Percentiles rank a stretch among this genome's conserved stretches.
These are phyloP conservation scores for Fistularia commersonii DNA, from an alignment of 2,797 vertebrate genomes.

Conservation along the genomic window DNA sequence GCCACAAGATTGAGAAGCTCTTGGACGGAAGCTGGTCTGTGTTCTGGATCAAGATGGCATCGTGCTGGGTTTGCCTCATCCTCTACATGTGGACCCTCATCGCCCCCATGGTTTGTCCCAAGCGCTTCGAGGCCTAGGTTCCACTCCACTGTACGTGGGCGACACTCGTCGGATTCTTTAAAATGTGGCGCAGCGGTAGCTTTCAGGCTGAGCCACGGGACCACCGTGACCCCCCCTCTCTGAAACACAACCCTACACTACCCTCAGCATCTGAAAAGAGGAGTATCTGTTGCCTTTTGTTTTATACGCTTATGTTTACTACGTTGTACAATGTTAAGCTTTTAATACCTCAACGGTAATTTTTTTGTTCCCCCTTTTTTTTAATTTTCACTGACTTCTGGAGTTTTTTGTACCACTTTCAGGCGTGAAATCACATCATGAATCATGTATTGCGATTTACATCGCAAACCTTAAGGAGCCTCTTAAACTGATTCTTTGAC, in stretches of 20 bases:
- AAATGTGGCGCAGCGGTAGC: conserved; percentile 21
- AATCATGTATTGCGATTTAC: conserved; percentile 15
- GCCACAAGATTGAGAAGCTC: conserved; percentile 88
- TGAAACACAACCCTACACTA: conserved; percentile 44
- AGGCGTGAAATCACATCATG: conserved; percentile 27
- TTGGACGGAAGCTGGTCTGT: conserved; percentile 89
- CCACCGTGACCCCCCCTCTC: conserved; percentile 25
- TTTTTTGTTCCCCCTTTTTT: conserved; percentile 33
- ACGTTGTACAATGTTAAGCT: conserved; percentile 52
- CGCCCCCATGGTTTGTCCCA: conserved; percentile 87
- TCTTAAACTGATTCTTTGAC: conserved; percentile 9
- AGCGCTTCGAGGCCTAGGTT: conserved; percentile 84
- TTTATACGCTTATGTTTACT: conserved; percentile 47
- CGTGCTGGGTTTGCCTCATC: conserved; percentile 90
- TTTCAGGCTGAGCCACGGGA: conserved; percentile 47
- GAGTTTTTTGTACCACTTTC: conserved; percentile 38
- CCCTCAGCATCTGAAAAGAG: conserved; percentile 45
- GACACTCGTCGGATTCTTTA: conserved; percentile 7
- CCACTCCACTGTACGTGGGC: conserved; percentile 6
- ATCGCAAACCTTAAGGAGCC: conserved; percentile 7
- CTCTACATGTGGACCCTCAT: conserved; percentile 88
- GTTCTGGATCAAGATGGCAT: conserved; percentile 97
- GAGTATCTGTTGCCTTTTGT: conserved; percentile 63
- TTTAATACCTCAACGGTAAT: conserved; percentile 55
- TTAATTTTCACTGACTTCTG: conserved; percentile 45